Conservation (phyloP, 1,140 invertebrate species). For the Polyergus mexicanus region DNA sequence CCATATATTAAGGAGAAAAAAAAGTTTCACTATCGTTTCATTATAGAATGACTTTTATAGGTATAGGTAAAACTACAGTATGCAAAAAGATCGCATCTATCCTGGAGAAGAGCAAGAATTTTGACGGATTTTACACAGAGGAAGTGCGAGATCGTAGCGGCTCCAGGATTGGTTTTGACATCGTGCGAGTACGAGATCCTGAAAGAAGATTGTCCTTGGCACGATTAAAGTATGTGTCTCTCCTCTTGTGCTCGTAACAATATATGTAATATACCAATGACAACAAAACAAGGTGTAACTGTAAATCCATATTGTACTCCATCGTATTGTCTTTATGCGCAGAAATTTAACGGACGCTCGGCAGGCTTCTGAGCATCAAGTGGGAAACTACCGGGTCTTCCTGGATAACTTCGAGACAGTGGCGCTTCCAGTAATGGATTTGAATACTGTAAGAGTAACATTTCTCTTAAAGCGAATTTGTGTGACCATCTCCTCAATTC, state of each 20-base stretch:
- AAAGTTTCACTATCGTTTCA: neutral
- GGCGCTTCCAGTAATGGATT: constrained; percentile 85
- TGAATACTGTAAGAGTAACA: constrained; percentile 71
- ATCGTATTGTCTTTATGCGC: constrained; percentile 51
- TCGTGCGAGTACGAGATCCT: constrained; percentile 86
- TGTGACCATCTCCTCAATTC: neutral
- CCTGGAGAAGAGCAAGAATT: constrained; percentile 79
- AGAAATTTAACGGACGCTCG: constrained; percentile 67
- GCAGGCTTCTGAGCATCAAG: constrained; percentile 79
- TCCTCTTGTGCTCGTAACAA: constrained; percentile 9
- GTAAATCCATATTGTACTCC: constrained; percentile 32
- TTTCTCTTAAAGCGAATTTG: neutral
- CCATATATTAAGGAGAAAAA: neutral
- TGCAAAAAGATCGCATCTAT: constrained; percentile 85
- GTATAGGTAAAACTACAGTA: constrained; percentile 89
- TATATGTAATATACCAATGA: constrained; percentile 20
- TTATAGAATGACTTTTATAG: constrained; percentile 79
- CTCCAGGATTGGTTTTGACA: constrained; percentile 88
- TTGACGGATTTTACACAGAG: constrained; percentile 89
- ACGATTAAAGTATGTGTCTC: constrained; percentile 83
- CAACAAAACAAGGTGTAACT: constrained; percentile 13
- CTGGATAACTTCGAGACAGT: constrained; percentile 88
- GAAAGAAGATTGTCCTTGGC: constrained; percentile 84
- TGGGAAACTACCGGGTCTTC: constrained; percentile 89
- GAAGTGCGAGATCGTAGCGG: constrained; percentile 86